Conservation (phyloP, 2,113 vertebrate genomes). For the Ceyx cyanopectus region DNA sequence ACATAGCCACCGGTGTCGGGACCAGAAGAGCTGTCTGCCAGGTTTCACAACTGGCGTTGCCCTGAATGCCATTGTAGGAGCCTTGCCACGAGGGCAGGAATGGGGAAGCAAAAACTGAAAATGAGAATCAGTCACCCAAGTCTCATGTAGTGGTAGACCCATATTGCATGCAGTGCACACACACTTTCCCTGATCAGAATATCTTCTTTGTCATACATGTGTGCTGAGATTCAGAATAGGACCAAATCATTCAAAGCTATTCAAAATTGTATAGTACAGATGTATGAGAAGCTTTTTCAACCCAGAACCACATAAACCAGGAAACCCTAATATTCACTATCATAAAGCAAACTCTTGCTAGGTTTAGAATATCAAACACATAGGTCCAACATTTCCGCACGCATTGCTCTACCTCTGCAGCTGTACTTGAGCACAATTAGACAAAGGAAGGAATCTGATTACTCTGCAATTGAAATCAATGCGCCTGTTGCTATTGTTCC, state of each 20-base stretch:
- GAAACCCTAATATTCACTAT: neutral
- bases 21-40: slow-evolving; percentile 8
- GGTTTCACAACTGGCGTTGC: neutral
- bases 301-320: neutral
- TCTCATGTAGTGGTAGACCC: neutral
- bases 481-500: neutral
- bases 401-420: neutral
- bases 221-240: neutral
- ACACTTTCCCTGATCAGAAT: neutral
- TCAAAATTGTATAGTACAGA: neutral
- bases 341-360: neutral
- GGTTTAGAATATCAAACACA: neutral
- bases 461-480: neutral
- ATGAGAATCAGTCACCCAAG: neutral
- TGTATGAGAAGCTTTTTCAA: neutral
- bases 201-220: neutral
- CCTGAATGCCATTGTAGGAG: neutral
- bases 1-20: neutral
- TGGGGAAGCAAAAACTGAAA: neutral
- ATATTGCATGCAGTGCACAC: neutral
- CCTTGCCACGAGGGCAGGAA: neutral
- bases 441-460: neutral
- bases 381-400: neutral
- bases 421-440: neutral
- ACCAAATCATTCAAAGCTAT: neutral